These are phyloP conservation scores for Drosophila kokeensis DNA, from an alignment of 2,888 invertebrate genomes.

Conservation along the genomic window DNA sequence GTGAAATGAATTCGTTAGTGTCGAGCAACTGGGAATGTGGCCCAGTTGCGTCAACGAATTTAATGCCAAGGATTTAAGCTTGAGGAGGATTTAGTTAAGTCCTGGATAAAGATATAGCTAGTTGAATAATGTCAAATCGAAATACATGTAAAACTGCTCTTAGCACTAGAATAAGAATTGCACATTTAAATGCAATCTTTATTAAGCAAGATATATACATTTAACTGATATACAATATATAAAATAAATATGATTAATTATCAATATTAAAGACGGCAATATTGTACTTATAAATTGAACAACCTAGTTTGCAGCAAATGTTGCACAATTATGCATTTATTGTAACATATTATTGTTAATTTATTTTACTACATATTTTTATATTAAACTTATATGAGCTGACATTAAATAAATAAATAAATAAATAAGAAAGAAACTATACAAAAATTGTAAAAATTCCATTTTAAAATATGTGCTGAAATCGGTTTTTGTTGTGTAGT, in stretches of 20 bases:
- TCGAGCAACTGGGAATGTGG: constrained; percentile 59
- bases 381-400: not conserved
- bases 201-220: not conserved
- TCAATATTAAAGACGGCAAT: not conserved
- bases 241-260: not conserved
- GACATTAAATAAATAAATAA: not conserved
- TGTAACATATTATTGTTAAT: not conserved
- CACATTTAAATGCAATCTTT: not conserved
- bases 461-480: not conserved
- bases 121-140: constrained; percentile 13
- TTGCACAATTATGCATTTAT: not conserved
- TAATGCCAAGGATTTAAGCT: constrained; percentile 53
- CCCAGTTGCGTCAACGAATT: constrained; percentile 67
- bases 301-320: not conserved
- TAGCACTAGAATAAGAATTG: not conserved
- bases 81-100: constrained; percentile 28
- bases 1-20: constrained; percentile 75
- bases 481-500: not conserved
- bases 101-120: constrained; percentile 12
- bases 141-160: constrained; percentile 1
- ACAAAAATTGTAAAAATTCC: not conserved
- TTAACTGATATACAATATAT: too few species aligned
- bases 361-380: not conserved
- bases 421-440: not conserved
- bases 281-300: not conserved